These are phyloP conservation scores for Campylomormyrus tamandua DNA, from an alignment of 2,113 vertebrate genomes.

Conservation along the genomic window DNA sequence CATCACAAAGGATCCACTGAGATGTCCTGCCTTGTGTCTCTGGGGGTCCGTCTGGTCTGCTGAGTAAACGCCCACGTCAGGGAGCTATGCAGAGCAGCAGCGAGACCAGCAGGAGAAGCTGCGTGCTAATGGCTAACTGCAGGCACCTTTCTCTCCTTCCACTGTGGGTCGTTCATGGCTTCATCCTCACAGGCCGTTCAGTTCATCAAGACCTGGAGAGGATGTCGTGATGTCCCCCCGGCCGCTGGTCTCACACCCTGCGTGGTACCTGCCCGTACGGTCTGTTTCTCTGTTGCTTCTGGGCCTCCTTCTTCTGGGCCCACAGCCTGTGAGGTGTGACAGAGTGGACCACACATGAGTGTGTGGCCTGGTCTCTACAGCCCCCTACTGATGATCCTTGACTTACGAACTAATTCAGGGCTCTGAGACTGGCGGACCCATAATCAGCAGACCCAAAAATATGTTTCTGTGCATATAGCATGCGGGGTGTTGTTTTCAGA, in stretches of 20 bases:
- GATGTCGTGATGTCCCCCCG: background rate
- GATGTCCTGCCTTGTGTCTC: background rate
- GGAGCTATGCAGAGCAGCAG: background rate
- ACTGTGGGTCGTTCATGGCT: background rate
- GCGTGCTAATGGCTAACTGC: background rate
- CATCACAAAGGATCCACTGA: background rate
- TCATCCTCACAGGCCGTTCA: background rate
- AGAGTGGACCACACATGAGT: background rate
- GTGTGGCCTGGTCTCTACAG: background rate
- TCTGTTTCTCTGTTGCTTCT: constrained; percentile 33
- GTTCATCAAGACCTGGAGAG: background rate
- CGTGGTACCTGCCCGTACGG: constrained; percentile 41
- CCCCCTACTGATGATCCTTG: background rate
- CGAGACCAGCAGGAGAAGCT: background rate
- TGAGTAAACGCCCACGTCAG: background rate
- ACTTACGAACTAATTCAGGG: background rate
- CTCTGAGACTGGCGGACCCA: background rate
- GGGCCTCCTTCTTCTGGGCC: constrained; percentile 29
- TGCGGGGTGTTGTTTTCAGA: background rate
- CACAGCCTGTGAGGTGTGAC: constrained; percentile 40
- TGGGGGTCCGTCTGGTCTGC: background rate
- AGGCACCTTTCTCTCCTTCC: background rate
- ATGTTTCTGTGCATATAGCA: background rate
- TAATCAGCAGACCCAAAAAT: background rate
- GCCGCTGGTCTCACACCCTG: constrained; percentile 32